phyloP scores from a whole-genome alignment of 2,113 vertebrate species.

The Lagopus muta region DNA sequence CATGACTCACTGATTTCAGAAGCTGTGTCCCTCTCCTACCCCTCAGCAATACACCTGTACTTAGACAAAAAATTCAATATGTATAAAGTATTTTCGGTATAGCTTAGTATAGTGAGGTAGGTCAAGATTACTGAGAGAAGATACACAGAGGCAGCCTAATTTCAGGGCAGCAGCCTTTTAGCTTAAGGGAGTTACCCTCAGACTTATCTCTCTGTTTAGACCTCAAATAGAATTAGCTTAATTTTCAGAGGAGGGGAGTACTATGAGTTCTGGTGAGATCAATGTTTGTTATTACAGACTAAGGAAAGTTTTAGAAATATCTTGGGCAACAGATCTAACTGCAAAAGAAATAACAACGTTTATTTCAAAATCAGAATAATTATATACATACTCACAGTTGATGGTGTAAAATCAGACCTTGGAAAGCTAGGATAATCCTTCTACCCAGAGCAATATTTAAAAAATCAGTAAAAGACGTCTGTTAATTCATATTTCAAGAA shows the following conservation, averaged over 20 bases:
- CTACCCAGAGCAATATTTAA: neutral
- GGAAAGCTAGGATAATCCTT: neutral
- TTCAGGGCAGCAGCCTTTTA: neutral
- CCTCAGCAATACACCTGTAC: neutral
- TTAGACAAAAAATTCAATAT: neutral
- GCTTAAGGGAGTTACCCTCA: neutral
- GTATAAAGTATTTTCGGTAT: neutral
- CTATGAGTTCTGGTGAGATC: neutral
- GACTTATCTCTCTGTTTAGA: neutral
- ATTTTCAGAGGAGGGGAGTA: neutral
- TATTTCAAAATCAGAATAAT: neutral
- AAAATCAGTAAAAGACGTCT: neutral
- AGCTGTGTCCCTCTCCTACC: neutral
- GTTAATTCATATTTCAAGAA: neutral
- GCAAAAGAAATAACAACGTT: neutral
- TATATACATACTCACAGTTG: neutral
- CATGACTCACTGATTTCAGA: neutral
- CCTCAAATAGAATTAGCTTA: neutral
- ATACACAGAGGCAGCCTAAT: neutral
- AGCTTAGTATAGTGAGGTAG: neutral
- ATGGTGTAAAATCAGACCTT: neutral
- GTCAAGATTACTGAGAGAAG: neutral
- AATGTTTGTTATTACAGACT: neutral
- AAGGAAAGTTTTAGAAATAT: neutral
- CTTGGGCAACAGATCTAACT: neutral